Conservation (phyloP, 2,888 invertebrate genomes). For the Sinodicranocentrus sp. region DNA sequence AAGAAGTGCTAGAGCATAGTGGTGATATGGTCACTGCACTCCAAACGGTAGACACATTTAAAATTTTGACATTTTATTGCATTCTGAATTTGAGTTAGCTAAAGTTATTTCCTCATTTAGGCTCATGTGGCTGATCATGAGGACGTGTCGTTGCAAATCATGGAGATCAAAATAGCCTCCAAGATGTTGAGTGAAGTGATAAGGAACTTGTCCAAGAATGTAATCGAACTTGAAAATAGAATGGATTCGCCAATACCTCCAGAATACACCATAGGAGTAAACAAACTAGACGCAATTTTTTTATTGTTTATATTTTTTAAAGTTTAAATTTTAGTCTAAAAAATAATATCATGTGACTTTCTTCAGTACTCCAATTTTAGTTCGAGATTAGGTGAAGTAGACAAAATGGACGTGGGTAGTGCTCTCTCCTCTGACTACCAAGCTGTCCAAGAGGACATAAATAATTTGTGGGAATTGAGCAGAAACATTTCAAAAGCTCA, state of each 20-base stretch:
- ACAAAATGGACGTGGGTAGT: background rate
- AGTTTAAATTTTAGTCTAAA: background rate
- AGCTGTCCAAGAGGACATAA: constrained; percentile 42
- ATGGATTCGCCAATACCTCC: background rate
- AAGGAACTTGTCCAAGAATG: constrained; percentile 51
- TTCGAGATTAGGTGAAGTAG: constrained; percentile 47
- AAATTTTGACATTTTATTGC: background rate
- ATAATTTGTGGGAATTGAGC: constrained; percentile 55
- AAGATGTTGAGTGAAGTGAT: constrained; percentile 69
- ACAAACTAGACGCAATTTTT: background rate
- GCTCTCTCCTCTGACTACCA: constrained; percentile 20
- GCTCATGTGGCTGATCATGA: constrained; percentile 63
- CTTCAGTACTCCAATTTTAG: constrained; percentile 56
- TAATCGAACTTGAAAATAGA: constrained; percentile 16
- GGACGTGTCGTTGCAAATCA: constrained; percentile 57
- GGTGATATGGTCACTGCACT: constrained; percentile 67
- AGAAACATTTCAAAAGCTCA: constrained; percentile 69
- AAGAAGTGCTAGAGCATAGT: constrained; percentile 64
- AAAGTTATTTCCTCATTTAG: constrained; percentile 14
- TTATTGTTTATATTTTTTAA: background rate
- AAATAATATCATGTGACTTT: background rate
- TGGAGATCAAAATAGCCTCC: constrained; percentile 69
- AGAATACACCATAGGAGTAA: constrained; percentile 32
- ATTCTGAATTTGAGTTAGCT: too few species aligned
- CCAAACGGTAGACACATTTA: constrained; percentile 53